Evolutionary conservation across 2,113 vertebrate species (phyloP).

Genomic region (Oryzias melastigma): DNA sequence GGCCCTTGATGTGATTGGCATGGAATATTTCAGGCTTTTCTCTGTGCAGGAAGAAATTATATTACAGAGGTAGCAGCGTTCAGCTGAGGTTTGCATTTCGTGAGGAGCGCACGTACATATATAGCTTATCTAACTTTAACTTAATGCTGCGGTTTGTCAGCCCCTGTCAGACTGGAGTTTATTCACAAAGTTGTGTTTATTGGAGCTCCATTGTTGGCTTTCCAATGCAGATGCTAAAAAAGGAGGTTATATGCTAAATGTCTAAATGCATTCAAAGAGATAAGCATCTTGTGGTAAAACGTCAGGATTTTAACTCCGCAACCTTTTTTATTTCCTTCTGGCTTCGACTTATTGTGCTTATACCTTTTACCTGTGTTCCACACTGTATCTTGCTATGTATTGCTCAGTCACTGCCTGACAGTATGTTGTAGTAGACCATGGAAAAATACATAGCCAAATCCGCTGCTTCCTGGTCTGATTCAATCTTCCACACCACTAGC

Average conservation of each 20-base stretch:
- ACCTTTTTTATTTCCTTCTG: no score
- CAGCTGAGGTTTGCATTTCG: slow-evolving; percentile 24
- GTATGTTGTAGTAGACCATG: no score
- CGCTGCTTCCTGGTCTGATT: no score
- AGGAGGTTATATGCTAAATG: slow-evolving; percentile 9
- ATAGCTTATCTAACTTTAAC: slow-evolving; percentile 38
- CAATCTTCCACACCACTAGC: no score
- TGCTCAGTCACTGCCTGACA: no score
- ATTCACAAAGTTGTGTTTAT: slow-evolving; percentile 11
- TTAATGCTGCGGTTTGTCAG: slow-evolving; percentile 21
- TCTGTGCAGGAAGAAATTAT: slow-evolving; percentile 22
- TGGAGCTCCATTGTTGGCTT: slow-evolving; percentile 1
- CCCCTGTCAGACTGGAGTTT: slow-evolving; percentile 23
- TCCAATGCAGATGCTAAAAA: background rate
- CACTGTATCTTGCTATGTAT: no score
- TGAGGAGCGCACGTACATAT: slow-evolving; percentile 13
- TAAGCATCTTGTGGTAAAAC: no score
- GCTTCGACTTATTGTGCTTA: no score
- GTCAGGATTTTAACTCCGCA: no score
- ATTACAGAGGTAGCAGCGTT: slow-evolving; percentile 18
- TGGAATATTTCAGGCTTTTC: slow-evolving; percentile 40
- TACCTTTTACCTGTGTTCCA: no score
- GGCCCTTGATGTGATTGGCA: slow-evolving; percentile 40
- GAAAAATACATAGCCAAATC: no score
- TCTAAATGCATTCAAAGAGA: background rate